Base-by-base conservation (phyloP, 2,113 vertebrate species). In the Lepisosteus oculatus region DNA sequence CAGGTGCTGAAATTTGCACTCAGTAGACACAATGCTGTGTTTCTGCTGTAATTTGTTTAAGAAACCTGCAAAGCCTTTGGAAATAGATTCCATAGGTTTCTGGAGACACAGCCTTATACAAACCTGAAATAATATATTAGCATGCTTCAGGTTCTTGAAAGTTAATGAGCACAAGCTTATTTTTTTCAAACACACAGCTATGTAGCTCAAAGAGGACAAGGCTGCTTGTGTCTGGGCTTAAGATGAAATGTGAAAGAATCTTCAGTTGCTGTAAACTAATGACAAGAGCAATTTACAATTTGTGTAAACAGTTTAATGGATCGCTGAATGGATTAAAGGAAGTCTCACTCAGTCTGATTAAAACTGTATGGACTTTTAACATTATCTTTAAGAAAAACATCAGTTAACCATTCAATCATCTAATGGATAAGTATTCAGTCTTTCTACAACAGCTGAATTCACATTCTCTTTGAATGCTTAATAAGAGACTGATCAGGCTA, bases 271-370 rank as follows among this genome's bases (percentile, higher is more conserved):
- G 81, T 77, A 65, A 81, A 82, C 85, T 81, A 80, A 74, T 67
- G 67, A 67, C 77, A 81, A 80, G 77, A 74, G 78, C 43, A 3
- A 85, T 83, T 83, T 83, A 82, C 64, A 0, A 0, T 74, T 70
- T 67, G 79, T 71, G 75, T 81, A 85, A 85, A 81, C 84, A 81
- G 59, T 75, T 83, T 76, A 83, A 82, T 82, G 79, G 78, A 76
- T 72, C 62, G 75, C 69, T 79, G 75, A 78, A 55, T 75, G 79
- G 76, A 84, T 82, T 81, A 87, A 85, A 84, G 77, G 74, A 77
- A 74, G 75, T 15, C 55, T 64, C 72, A 65, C 54, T 76, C 78
- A 70, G 73, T 72, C 81, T 76, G 74, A 80, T 80, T 74, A 76
- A 78, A 71, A 13, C 70, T 43, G 3, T 11, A 45, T 57, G 29